Percentiles rank a stretch among this genome's conserved stretches.
Evolutionary conservation across 2,888 invertebrate species (phyloP).

Genomic region (Balanococcus diminutus): DNA sequence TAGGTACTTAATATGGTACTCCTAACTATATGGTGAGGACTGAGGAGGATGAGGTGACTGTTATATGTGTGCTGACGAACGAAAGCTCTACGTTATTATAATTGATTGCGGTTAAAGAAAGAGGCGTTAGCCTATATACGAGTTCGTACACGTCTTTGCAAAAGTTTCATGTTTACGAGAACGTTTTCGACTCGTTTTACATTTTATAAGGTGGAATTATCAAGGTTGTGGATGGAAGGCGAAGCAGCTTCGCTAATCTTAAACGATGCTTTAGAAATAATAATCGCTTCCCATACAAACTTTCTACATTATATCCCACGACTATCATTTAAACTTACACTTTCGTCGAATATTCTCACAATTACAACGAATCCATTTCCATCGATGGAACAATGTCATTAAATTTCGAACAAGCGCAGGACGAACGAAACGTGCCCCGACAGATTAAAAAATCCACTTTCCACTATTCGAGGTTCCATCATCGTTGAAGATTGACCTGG

Average conservation of each 20-base stretch:
- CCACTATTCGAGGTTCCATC: neutral
- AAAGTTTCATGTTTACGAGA: conserved; percentile 27
- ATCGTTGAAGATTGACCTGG: neutral
- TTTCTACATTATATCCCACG: conserved; percentile 34
- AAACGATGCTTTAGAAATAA: conserved; percentile 28
- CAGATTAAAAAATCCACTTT: neutral
- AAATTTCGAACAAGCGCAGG: neutral
- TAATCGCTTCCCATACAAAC: conserved; percentile 1
- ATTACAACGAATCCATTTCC: conserved; percentile 23
- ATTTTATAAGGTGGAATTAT: conserved; percentile 26
- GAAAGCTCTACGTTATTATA: conserved; percentile 10
- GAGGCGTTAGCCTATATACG: neutral
- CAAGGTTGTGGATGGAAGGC: conserved; percentile 2
- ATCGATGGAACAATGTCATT: neutral
- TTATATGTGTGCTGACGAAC: no score
- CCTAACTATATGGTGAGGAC: neutral
- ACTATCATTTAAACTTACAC: conserved; percentile 32
- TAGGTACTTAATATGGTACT: neutral
- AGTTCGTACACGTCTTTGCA: conserved; percentile 13
- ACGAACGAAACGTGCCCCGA: neutral
- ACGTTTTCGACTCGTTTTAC: conserved; percentile 17
- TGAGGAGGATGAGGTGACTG: neutral
- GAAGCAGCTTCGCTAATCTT: neutral
- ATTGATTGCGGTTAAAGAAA: conserved; percentile 16
- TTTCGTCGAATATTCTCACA: conserved; percentile 10